phyloP scores from a whole-genome alignment of 2,888 invertebrate species.

The Chorisops tibialis region DNA sequence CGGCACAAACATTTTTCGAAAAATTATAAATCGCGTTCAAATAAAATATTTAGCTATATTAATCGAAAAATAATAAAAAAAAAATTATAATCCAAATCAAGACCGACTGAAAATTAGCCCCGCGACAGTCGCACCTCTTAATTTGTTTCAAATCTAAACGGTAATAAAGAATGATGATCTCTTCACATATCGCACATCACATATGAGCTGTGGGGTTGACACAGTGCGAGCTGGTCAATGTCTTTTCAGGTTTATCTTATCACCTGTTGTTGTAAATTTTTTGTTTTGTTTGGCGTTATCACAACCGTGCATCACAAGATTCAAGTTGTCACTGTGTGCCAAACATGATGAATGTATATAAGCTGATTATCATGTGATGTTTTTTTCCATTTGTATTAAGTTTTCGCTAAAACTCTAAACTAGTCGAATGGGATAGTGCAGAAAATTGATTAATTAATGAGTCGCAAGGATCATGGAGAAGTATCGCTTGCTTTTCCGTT shows the following conservation, averaged over 20 bases:
- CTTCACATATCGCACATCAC: neutral
- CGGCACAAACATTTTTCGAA: neutral
- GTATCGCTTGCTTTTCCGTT: no score
- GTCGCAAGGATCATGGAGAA: no score
- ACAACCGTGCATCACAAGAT: slow-evolving; percentile 8
- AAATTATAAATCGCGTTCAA: neutral
- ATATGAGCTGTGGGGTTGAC: neutral
- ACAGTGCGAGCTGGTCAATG: slow-evolving; percentile 2
- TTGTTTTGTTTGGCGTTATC: no score
- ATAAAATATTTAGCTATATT: no score
- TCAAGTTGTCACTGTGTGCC: neutral
- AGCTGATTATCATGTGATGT: slow-evolving; percentile 14
- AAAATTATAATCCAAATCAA: neutral
- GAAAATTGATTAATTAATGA: no score
- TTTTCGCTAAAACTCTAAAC: no score
- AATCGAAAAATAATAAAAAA: neutral
- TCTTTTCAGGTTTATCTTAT: slow-evolving; percentile 5
- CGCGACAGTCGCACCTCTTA: slow-evolving; percentile 4
- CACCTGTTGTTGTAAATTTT: slow-evolving; percentile 6
- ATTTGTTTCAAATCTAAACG: slow-evolving; percentile 2
- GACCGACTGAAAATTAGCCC: neutral
- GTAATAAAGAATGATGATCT: neutral
- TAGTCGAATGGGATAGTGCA: no score
- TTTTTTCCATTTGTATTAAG: no score
- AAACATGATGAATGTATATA: slow-evolving; percentile 1